These are phyloP conservation scores for Thera britannica DNA, from an alignment of 2,888 invertebrate species.

Conservation along the genomic window DNA sequence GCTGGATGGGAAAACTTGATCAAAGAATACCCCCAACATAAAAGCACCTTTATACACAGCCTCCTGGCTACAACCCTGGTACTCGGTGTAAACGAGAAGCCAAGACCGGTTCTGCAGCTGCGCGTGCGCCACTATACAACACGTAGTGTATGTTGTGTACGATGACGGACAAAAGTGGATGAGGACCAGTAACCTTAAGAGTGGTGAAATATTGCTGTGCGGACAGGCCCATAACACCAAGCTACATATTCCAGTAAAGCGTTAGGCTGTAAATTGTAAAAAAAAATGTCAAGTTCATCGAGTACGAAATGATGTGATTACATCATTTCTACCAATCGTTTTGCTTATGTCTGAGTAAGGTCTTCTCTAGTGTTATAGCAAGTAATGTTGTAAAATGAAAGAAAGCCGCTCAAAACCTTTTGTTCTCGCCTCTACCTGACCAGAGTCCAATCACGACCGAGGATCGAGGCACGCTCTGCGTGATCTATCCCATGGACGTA, in stretches of 20 bases:
- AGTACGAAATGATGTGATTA: not conserved
- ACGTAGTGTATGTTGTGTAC: slow-evolving; percentile 45
- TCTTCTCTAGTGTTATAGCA: not conserved
- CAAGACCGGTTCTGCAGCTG: slow-evolving; percentile 81
- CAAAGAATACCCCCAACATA: not conserved
- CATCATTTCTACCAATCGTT: not conserved
- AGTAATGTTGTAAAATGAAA: not conserved
- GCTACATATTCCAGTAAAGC: too few species aligned
- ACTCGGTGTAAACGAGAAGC: slow-evolving; percentile 67
- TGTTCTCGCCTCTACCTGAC: slow-evolving; percentile 29
- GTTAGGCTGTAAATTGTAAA: too few species aligned
- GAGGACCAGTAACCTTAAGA: not conserved
- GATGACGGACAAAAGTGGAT: slow-evolving; percentile 28
- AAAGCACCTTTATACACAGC: slow-evolving; percentile 15
- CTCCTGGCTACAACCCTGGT: slow-evolving; percentile 22
- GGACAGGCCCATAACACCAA: too few species aligned
- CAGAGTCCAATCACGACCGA: slow-evolving; percentile 38
- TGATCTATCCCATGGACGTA: slow-evolving; percentile 57
- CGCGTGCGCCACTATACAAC: slow-evolving; percentile 62
- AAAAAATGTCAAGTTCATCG: not conserved
- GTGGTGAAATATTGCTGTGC: not conserved
- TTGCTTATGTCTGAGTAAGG: not conserved
- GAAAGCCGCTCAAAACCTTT: slow-evolving; percentile 9
- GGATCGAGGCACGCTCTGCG: slow-evolving; percentile 51
- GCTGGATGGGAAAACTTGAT: not conserved